phyloP scores from a whole-genome alignment of 2,113 vertebrate species.

The Jaculus jaculus region DNA sequence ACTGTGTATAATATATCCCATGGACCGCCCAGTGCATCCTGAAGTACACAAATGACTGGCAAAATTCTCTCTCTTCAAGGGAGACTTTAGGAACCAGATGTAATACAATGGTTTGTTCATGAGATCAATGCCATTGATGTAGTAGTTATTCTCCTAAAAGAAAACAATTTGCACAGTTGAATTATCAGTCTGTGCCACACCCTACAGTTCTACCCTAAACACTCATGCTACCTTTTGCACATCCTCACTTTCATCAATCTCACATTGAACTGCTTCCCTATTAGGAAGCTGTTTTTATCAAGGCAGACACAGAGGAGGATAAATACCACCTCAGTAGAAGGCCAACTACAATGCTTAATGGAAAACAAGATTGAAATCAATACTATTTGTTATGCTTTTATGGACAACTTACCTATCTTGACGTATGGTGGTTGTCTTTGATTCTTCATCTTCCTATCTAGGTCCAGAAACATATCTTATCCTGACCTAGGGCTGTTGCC shows the following conservation, averaged over 20 bases:
- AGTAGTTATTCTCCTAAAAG: constrained; percentile 37
- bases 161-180: background rate
- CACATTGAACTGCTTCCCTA: background rate
- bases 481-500: constrained; percentile 59
- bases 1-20: background rate
- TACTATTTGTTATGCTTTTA: background rate
- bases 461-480: background rate
- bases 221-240: background rate
- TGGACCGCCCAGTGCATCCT: background rate
- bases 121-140: background rate
- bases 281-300: constrained; percentile 36
- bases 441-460: constrained; percentile 17
- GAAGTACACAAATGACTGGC: constrained; percentile 2
- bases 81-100: background rate
- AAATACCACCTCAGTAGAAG: constrained; percentile 6
- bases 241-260: background rate
- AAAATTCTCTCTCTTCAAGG: constrained; percentile 19
- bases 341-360: constrained; percentile 1
- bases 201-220: background rate
- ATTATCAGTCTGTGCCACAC: background rate
- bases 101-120: background rate
- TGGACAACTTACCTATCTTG: constrained; percentile 44
- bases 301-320: background rate
- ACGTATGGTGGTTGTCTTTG: background rate
- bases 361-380: constrained; percentile 40